Evolutionary conservation across 2,113 vertebrate genomes (phyloP).

Genomic region (Hippotragus niger): DNA sequence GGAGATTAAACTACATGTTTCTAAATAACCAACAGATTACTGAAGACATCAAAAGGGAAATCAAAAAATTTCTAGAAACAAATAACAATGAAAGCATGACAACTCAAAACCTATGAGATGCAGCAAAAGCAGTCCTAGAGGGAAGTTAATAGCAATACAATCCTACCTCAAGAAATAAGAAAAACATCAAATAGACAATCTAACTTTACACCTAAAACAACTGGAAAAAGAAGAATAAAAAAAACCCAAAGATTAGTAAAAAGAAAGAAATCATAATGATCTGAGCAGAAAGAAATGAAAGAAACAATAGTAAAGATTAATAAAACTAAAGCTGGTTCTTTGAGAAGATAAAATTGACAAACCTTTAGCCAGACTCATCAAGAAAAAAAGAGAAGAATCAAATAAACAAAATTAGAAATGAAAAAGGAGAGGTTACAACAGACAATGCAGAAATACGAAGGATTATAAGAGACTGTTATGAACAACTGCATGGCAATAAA

Average conservation of each 20-base stretch:
- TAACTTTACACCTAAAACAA: background rate
- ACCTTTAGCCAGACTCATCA: background rate
- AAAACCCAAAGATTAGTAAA: background rate
- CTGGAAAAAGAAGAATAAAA: background rate
- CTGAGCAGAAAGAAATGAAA: background rate
- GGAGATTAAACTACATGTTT: background rate
- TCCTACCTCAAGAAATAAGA: background rate
- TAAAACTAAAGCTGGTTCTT: background rate
- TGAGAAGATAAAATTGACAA: background rate
- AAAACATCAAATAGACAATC: background rate
- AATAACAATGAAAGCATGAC: background rate
- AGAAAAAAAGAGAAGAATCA: background rate
- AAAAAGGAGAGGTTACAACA: background rate
- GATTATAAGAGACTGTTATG: background rate
- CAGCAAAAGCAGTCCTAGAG: background rate
- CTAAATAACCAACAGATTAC: background rate
- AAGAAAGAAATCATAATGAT: background rate
- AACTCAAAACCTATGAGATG: background rate
- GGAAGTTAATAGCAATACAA: background rate
- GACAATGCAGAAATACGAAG: background rate
- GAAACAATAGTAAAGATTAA: background rate
- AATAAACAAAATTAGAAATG: background rate
- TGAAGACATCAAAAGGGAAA: background rate
- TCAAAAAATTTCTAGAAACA: background rate
- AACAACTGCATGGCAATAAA: background rate